phyloP scores from a whole-genome alignment of 2,888 invertebrate genomes.

The Callinectes sapidus region DNA sequence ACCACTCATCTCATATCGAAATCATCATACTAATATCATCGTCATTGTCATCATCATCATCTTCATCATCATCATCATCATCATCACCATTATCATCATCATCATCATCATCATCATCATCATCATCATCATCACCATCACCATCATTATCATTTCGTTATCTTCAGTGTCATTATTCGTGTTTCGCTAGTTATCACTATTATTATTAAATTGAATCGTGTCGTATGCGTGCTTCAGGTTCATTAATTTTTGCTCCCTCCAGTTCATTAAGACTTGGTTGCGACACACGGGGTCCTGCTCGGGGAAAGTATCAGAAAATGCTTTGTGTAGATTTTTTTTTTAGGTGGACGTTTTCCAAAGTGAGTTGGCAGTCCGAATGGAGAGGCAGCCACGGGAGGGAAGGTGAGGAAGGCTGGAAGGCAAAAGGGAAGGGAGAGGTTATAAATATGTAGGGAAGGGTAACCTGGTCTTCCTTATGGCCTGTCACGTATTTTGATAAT shows the following conservation, averaged over 20 bases:
- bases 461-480: not conserved
- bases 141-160: slow-evolving; percentile 11
- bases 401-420: not conserved
- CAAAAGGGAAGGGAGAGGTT: not conserved
- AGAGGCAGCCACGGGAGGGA: not conserved
- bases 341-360: not conserved
- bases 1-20: not conserved
- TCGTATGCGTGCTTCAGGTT: not conserved
- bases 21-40: slow-evolving; percentile 19
- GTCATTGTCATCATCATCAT: not conserved
- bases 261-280: not conserved
- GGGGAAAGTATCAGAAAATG: not conserved
- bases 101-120: slow-evolving; percentile 32
- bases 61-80: slow-evolving; percentile 24
- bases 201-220: not conserved
- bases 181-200: not conserved
- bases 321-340: not conserved
- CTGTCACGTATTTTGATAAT: not conserved
- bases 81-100: slow-evolving; percentile 24
- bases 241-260: slow-evolving; percentile 7
- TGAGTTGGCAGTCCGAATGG: not conserved
- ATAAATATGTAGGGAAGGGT: slow-evolving; percentile 10
- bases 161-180: not conserved
- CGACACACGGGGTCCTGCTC: slow-evolving; percentile 1
- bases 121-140: slow-evolving; percentile 34